phyloP scores from a whole-genome alignment of 2,113 vertebrate genomes.

The Eudyptes chrysolophus region DNA sequence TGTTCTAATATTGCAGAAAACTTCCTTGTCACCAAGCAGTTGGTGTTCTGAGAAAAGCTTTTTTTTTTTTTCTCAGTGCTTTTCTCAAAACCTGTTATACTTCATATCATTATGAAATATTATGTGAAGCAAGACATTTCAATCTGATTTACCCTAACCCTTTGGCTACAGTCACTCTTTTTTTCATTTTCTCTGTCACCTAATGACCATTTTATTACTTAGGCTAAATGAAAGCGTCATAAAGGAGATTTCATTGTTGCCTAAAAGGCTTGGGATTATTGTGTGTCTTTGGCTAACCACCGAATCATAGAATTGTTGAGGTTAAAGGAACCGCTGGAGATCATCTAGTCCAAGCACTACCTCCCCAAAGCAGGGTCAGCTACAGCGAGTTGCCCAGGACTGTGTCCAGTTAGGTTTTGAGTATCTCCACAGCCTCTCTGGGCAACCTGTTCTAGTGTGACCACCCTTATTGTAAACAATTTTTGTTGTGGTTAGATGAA shows the following conservation, averaged over 20 bases:
- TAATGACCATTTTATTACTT: constrained; percentile 15
- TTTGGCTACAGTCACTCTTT: background rate
- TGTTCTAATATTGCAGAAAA: background rate
- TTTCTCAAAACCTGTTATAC: background rate
- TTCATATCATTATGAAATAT: background rate
- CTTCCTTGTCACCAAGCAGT: background rate
- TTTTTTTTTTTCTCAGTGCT: background rate
- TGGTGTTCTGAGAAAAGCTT: background rate
- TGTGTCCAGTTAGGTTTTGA: background rate
- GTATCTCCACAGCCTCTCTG: background rate
- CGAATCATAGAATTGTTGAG: background rate
- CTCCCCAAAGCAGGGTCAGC: background rate
- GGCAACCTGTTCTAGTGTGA: background rate
- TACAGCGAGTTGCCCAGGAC: fast-evolving
- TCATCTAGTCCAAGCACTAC: background rate
- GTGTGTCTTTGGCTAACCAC: background rate
- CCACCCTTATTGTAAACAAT: background rate
- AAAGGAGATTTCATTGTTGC: background rate
- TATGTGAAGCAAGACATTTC: background rate
- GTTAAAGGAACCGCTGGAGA: background rate
- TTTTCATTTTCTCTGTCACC: background rate
- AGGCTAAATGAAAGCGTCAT: background rate
- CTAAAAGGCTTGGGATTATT: background rate
- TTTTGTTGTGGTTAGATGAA: background rate
- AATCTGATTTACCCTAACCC: background rate